phyloP scores from a whole-genome alignment of 2,797 vertebrate species.

The Glyptemys insculpta region DNA sequence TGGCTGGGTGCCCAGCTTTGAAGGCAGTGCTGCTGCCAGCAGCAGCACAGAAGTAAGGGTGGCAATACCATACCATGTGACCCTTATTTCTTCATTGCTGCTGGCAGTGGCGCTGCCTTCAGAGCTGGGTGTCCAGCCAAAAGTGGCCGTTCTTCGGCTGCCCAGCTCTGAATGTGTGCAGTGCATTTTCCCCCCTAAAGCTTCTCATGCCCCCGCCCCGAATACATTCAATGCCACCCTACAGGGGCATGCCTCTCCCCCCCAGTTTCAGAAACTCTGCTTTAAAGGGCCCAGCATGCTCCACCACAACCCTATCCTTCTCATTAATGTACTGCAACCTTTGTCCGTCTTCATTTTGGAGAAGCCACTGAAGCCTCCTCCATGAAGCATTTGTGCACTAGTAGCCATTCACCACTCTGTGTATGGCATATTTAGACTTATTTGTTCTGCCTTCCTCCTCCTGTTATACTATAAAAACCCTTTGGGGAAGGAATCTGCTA shows the following conservation, averaged over 20 bases:
- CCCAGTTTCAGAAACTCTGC: background rate
- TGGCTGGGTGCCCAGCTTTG: background rate
- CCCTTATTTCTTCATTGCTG: background rate
- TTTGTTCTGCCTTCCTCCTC: background rate
- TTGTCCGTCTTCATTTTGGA: background rate
- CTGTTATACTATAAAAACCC: background rate
- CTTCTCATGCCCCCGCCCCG: background rate
- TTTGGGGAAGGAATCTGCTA: background rate
- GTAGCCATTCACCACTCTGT: background rate
- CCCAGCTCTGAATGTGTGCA: background rate
- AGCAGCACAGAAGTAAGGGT: background rate
- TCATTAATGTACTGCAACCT: background rate
- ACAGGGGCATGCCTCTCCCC: too few relatives aligned
- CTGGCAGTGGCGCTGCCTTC: background rate
- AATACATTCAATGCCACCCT: too few relatives aligned
- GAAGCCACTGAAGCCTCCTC: background rate
- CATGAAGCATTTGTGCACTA: background rate
- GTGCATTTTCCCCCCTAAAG: background rate
- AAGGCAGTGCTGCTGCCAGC: background rate
- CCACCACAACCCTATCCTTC: background rate
- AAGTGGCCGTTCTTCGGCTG: rapidly evolving
- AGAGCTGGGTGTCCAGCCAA: background rate
- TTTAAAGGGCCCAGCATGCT: background rate
- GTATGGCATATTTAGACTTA: background rate
- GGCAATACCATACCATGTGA: background rate